These are phyloP conservation scores for Tiphia femorata DNA, from an alignment of 2,888 invertebrate species.

Conservation along the genomic window DNA sequence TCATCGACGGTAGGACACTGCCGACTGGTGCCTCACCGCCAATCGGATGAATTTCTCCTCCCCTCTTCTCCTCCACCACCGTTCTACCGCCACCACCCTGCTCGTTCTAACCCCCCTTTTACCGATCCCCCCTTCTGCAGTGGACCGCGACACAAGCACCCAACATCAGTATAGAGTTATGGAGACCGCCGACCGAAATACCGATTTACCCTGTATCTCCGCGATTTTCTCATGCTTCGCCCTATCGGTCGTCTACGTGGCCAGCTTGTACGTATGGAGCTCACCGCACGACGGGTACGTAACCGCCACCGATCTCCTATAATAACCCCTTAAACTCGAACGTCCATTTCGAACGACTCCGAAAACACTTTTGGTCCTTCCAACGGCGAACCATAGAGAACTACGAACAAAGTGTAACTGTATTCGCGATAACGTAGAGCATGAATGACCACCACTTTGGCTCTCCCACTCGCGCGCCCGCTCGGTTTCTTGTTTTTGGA, in stretches of 20 bases:
- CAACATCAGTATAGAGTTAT: constrained; percentile 64
- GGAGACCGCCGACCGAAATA: constrained; percentile 58
- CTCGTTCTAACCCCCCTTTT: constrained; percentile 23
- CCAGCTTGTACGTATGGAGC: constrained; percentile 90
- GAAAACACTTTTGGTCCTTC: constrained; percentile 33
- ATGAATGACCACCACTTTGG: constrained; percentile 30
- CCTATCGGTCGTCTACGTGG: constrained; percentile 85
- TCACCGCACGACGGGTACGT: constrained; percentile 80
- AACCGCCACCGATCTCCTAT: constrained; percentile 13
- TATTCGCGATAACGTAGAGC: constrained; percentile 39
- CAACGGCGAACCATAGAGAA: constrained; percentile 35
- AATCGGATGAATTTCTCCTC: constrained; percentile 46
- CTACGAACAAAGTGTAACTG: constrained; percentile 48
- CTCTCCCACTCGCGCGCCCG: constrained; percentile 34
- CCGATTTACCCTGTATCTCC: constrained; percentile 71
- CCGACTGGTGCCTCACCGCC: constrained; percentile 56
- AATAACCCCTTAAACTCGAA: constrained; percentile 28
- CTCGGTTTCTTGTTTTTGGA: constrained; percentile 17
- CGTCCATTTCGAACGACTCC: constrained; percentile 24
- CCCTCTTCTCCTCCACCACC: constrained; percentile 17
- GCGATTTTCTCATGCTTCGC: constrained; percentile 82
- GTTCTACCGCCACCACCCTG: constrained; percentile 18
- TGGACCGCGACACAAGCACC: constrained; percentile 50
- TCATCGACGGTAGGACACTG: constrained; percentile 72
- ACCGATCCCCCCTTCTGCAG: constrained; percentile 45